Evolutionary conservation across 2,888 invertebrate species (phyloP).

Genomic region (Temnothorax unifasciatus): DNA sequence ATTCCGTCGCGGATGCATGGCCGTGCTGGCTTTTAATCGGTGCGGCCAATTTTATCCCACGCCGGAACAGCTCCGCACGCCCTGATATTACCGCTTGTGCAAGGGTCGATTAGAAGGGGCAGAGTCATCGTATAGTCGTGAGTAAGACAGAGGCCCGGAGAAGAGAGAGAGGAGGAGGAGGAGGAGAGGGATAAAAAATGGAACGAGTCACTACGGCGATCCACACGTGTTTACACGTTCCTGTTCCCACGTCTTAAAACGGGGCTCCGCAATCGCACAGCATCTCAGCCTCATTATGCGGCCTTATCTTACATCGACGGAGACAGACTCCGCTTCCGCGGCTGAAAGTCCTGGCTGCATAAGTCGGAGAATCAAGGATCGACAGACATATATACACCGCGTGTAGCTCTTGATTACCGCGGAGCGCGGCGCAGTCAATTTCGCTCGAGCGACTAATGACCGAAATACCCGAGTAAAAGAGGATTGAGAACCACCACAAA

Average conservation of each 20-base stretch:
- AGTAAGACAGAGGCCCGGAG: conserved; percentile 9
- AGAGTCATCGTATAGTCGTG: conserved; percentile 20
- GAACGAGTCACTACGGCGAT: conserved; percentile 57
- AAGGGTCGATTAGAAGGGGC: conserved; percentile 58
- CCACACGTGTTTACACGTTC: conserved; percentile 77
- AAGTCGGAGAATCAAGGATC: conserved; percentile 26
- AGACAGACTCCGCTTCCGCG: conserved; percentile 72
- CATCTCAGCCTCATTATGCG: conserved; percentile 73
- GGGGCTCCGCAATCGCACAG: conserved; percentile 71
- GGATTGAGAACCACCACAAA: not conserved
- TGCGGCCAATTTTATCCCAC: conserved; percentile 58
- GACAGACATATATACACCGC: conserved; percentile 7
- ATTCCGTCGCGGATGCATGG: conserved; percentile 5
- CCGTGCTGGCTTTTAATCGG: conserved; percentile 20
- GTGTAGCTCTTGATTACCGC: conserved; percentile 8
- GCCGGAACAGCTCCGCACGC: conserved; percentile 41
- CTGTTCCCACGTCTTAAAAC: conserved; percentile 75
- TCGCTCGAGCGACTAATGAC: not conserved
- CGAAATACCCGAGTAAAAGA: not conserved
- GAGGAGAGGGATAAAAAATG: conserved; percentile 40
- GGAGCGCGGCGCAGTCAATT: not conserved
- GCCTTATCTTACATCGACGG: conserved; percentile 70
- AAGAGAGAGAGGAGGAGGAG: not conserved
- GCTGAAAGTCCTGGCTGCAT: conserved; percentile 63
- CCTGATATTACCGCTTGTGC: conserved; percentile 57